Evolutionary conservation across 2,888 invertebrate species (phyloP), one percentile per base, ranked within the genome.

Genomic region (Parthenolecanium corni): DNA sequence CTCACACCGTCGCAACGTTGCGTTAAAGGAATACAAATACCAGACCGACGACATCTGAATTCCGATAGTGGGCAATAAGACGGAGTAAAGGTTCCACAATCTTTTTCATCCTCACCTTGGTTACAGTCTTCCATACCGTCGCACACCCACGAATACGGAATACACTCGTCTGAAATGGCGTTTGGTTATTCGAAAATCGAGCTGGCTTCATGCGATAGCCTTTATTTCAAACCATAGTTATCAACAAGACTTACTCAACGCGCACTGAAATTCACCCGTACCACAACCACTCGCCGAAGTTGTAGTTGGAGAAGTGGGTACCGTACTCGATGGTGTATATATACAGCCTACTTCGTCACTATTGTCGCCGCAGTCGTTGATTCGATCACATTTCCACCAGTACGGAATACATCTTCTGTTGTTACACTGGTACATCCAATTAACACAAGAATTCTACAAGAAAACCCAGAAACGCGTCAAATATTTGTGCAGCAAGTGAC

Each of bases 361-460:
- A 52, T 78, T 78, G 68, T 89, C 88, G 0, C 81, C 83, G 68
- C 89, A 89, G 69, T 89, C 89, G 68, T 84, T 79, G 0, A 85
- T 82, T 21, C 76, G 79, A 70, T 89, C 89, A 70, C 89, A 89
- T 67, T 86, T 82, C 89, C 86, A 87, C 51, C 84, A 81, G 69
- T 78, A 78, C 46, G 86, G 85, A 64, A 89, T 84, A 69, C 89
- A 89, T 54, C 77, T 76, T 14, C 77, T 78, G 9, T 49, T 20
- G 18, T 77, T 74, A 69, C 89, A 89, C 68, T 78, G 80, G 71
- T 85, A 88, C 86, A 86, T 87, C 85, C 44, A 42, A 42, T 42
- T 18, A 14, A 42, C 44, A 4, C 16, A 52, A 36, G 16, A 24
- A 14, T 24, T 25, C 52, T 16, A 36, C 14, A 18, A 11, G 31